A percentile compares a stretch with the other conserved stretches of the same genome.
Conservation (phyloP, 2,113 vertebrate species). For the Hydrolagus affinis region DNA sequence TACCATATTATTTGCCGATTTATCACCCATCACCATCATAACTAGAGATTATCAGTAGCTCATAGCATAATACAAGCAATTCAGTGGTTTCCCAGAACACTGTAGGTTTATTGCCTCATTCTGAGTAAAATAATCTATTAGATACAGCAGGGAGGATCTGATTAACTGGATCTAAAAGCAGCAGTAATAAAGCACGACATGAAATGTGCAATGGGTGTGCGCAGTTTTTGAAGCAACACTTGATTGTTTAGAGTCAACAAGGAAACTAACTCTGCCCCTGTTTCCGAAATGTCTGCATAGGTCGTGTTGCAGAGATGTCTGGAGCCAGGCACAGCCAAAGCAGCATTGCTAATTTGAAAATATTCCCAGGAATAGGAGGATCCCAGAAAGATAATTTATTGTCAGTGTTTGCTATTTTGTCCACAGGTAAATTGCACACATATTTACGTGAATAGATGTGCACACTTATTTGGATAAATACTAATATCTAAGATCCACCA, state of each 20-base stretch:
- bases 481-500: too few relatives aligned
- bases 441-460: not conserved
- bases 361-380: constrained; percentile 44
- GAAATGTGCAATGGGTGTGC: constrained; percentile 43
- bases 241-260: constrained; percentile 49
- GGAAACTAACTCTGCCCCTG: constrained; percentile 56
- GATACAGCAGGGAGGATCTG: not conserved
- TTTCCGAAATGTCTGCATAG: constrained; percentile 54
- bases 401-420: constrained; percentile 33
- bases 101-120: constrained; percentile 4
- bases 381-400: constrained; percentile 39
- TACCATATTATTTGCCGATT: not conserved
- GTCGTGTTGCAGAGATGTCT: constrained; percentile 46
- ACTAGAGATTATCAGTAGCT: not conserved
- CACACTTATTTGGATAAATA: not conserved
- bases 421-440: not conserved
- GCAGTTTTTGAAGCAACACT: constrained; percentile 41
- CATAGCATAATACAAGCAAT: not conserved
- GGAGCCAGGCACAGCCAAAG: constrained; percentile 38
- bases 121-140: not conserved
- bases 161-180: constrained; percentile 33
- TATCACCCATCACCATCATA: not conserved
- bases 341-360: constrained; percentile 35
- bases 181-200: constrained; percentile 45
- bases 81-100: not conserved